phyloP scores from a whole-genome alignment of 2,888 invertebrate genomes.

The Chironomus tentans region DNA sequence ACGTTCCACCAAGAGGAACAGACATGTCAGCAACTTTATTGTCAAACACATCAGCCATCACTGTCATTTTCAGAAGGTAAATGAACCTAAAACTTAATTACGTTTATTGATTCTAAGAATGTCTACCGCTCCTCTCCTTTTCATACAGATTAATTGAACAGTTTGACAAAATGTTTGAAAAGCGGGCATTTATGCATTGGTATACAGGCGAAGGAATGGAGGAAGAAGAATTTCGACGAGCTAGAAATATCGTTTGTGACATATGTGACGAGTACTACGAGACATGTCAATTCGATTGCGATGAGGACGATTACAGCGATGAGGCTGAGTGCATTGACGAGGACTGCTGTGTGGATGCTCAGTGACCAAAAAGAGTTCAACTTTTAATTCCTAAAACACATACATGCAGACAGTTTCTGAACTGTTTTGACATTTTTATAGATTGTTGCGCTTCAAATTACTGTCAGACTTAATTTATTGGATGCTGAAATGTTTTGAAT shows the following conservation, averaged over 20 bases:
- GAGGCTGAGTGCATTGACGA: neutral
- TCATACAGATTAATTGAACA: constrained; percentile 54
- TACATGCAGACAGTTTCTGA: no score
- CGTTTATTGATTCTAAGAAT: no score
- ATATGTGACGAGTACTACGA: neutral
- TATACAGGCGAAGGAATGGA: constrained; percentile 84
- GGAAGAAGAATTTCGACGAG: constrained; percentile 72
- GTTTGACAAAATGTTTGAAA: constrained; percentile 72
- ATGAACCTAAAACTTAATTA: no score
- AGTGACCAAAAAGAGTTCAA: no score
- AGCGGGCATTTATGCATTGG: constrained; percentile 78
- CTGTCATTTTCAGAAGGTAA: constrained; percentile 58
- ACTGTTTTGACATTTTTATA: no score
- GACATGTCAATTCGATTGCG: neutral
- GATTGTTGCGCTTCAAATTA: no score
- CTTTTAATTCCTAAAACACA: no score
- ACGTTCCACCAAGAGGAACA: constrained; percentile 74
- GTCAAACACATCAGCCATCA: constrained; percentile 72
- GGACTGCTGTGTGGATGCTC: no score
- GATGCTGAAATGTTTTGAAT: no score
- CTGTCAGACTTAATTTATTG: no score
- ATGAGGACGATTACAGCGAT: neutral
- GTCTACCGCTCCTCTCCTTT: no score
- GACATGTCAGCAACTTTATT: constrained; percentile 82
- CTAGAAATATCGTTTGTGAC: no score